Base-by-base conservation (phyloP, 1,140 invertebrate species). In the Littorina saxatilis region DNA sequence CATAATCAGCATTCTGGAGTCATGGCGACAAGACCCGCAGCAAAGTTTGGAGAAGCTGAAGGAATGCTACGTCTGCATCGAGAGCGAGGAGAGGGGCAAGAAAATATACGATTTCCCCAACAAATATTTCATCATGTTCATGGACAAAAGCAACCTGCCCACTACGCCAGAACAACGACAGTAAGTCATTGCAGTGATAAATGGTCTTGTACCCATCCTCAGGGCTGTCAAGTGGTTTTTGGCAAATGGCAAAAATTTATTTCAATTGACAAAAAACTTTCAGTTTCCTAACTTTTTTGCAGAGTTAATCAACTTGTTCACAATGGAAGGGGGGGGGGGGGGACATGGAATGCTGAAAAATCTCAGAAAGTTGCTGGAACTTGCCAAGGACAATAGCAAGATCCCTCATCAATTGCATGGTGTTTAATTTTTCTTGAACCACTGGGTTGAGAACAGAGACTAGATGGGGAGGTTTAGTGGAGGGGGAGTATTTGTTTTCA, bases 101-200 rank as follows among this genome's bases (percentile, higher is more conserved):
- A 91, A 82, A 20, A 86, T 88, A 29, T 84, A 82, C 63, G 90
- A 91, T 3, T 96, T 98, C 84, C 94, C 98, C 86, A 99, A 99
- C 91, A 97, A 96, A 92, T 99, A 99, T 92, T 99, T 97, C 89
- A 90, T 99, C 0, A 99, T 99, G 98, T 96, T 94, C 90, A 94
- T 95, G 88, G 94, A 95, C 23, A 85, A 89, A 72, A 79, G 82
- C 20, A 63, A 86, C 29, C 82, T 86, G 39, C 78, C 77, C 0
- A 77, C 82, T 29, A 82, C 85, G 9, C 47, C 82, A 47, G 70
- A 88, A 37, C 70, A 86, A 37, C 81, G 85, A 79, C 87, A 82
- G 90, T 88, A 82, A 85, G 84, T 81, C 2, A 4, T 68, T 68
- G 5, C 29, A 13, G 27, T 13, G 15, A 68, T 13, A 32, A n/a